Base-by-base conservation (phyloP, 2,888 invertebrate species). In the Scrobipalpa costella region DNA sequence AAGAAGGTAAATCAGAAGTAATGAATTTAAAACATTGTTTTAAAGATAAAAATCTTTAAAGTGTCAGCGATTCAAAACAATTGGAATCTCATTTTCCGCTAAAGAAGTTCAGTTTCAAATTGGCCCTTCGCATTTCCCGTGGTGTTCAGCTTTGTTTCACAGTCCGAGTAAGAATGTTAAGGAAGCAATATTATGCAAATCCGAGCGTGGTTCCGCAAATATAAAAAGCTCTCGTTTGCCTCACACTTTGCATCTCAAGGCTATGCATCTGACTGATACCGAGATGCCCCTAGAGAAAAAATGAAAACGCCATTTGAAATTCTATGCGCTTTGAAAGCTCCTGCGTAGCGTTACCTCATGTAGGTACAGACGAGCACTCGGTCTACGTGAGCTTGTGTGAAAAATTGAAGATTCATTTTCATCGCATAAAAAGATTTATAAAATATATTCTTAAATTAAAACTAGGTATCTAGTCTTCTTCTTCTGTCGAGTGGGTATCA, bases 101-200 rank as follows among this genome's bases (percentile, higher is more conserved):
- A 60, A 61, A 47, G 34, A 27, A 52, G 36, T 52, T 61, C 21
- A 38, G 38, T 40, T 52, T 52, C 55, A 40, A 60, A 60, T 60
- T 60, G 60, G 49, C 40, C 60, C 34, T 60, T 60, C 62, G 59
- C 57, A 57, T 44, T 72, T 71, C 70, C 72, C 72, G 72, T 75
- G 74, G 70, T 77, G 78, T 80, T 74, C 76, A 75, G 76, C 81
- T 81, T 79, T 82, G 81, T 82, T 82, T 81, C 81, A 77, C 81
- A 79, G 80, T 77, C 79, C 76, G 77, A 80, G 81, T 74, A 80
- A 81, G 77, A 88, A 89, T 86, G 87, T 88, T 90, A 86, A 89
- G 81, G 88, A 91, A 92, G 91, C 90, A 92, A 92, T 92, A 91
- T 91, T 91, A 92, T 92, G 92, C 87, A 90, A 92, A 92, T 90